These are phyloP conservation scores for Alca torda DNA, from an alignment of 2,797 vertebrate genomes.

Conservation along the genomic window DNA sequence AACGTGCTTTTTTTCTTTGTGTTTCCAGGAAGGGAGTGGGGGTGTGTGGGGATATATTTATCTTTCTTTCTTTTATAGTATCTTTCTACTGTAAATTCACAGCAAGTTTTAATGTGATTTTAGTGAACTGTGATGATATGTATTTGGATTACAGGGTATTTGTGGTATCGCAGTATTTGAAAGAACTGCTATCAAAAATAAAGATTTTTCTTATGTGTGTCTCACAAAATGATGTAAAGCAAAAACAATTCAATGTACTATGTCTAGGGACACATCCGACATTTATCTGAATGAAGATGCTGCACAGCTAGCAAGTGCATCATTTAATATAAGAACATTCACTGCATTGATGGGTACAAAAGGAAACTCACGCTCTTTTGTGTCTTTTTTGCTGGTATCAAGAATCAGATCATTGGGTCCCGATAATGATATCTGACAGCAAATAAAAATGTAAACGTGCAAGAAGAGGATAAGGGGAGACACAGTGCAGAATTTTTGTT, in stretches of 20 bases:
- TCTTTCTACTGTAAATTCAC: background rate
- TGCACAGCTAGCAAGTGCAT: background rate
- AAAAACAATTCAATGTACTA: background rate
- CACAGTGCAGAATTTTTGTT: background rate
- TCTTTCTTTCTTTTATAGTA: background rate
- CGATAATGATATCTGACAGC: background rate
- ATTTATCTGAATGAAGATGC: background rate
- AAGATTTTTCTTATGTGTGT: background rate
- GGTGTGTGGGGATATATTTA: fast-evolving
- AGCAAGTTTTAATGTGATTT: background rate
- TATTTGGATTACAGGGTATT: background rate
- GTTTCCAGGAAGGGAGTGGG: background rate
- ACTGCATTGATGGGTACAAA: background rate
- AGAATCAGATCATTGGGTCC: background rate
- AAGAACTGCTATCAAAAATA: background rate
- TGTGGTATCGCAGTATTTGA: background rate
- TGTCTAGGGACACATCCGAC: background rate
- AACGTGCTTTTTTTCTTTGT: background rate
- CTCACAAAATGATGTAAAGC: background rate
- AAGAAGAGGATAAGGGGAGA: background rate
- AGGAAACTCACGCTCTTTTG: background rate
- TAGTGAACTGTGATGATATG: background rate
- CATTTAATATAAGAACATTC: background rate
- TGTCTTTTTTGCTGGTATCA: background rate
- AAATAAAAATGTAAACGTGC: background rate